A percentile compares a stretch with the other conserved stretches of the same genome.
phyloP scores from a whole-genome alignment of 2,888 invertebrate genomes.

The Aspidiotus rigidus region DNA sequence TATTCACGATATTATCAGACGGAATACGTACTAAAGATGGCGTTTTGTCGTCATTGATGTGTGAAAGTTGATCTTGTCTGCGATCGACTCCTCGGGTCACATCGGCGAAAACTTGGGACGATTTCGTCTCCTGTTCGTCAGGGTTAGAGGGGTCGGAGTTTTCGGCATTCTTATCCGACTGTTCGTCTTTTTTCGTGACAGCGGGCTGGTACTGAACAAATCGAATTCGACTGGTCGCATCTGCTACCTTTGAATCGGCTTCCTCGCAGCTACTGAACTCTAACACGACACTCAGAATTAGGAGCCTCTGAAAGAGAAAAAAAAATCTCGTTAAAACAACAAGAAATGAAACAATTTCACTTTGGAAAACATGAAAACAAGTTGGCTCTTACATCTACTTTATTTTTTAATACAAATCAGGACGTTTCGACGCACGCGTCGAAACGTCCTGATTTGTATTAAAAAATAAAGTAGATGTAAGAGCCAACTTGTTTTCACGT shows the following conservation, averaged over 20 bases:
- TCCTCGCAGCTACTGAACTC: neutral
- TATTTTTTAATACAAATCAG: too few relatives aligned
- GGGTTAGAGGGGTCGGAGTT: neutral
- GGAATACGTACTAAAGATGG: neutral
- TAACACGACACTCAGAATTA: neutral
- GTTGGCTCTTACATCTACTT: too few relatives aligned
- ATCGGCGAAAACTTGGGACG: neutral
- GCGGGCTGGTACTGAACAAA: constrained; percentile 24
- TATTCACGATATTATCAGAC: neutral
- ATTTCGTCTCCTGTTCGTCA: neutral
- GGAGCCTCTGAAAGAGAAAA: constrained; percentile 1
- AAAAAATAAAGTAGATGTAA: too few relatives aligned
- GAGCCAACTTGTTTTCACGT: too few relatives aligned
- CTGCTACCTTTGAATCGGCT: constrained; percentile 4
- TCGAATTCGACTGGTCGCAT: constrained; percentile 18
- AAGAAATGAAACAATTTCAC: neutral
- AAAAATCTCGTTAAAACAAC: neutral
- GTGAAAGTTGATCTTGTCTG: neutral
- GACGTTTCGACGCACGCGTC: too few relatives aligned
- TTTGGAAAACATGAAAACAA: neutral
- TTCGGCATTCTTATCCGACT: neutral
- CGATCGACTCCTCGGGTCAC: neutral
- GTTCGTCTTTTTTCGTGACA: neutral
- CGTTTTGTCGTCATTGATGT: neutral
- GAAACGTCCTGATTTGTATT: too few relatives aligned